Percentiles rank a stretch among this genome's conserved stretches.
Evolutionary conservation across 1,140 invertebrate species (phyloP).

Genomic region (Andrena cerasifolii): DNA sequence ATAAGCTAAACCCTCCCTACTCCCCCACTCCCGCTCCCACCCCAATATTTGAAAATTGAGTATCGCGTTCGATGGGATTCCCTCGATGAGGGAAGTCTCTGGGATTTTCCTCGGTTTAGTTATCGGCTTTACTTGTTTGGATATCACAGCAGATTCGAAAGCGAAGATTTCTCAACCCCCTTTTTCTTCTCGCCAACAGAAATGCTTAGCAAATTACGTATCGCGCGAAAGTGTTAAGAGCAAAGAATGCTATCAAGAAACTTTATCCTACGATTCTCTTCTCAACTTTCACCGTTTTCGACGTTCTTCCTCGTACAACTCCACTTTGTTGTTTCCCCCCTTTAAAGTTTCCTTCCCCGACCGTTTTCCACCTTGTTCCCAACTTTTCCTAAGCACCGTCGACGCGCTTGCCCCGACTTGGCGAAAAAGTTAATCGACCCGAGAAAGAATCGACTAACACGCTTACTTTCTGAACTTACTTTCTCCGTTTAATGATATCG

Average conservation of each 20-base stretch:
- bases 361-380: neutral
- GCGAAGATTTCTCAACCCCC: no score
- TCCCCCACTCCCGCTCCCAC: neutral
- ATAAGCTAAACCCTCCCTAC: neutral
- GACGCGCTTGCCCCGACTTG: neutral
- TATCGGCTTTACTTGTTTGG: no score
- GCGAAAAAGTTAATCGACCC: neutral
- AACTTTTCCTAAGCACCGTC: neutral
- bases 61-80: neutral
- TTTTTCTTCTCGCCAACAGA: neutral
- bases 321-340: neutral
- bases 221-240: neutral
- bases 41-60: neutral
- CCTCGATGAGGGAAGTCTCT: no score
- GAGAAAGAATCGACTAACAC: neutral
- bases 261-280: neutral
- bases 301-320: neutral
- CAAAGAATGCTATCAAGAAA: neutral
- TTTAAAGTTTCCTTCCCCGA: neutral
- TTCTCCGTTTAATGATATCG: no score
- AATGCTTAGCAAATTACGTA: neutral
- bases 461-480: neutral
- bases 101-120: no score
- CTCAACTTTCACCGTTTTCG: slow-evolving; percentile 3
- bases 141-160: no score